Conservation (phyloP, 2,113 vertebrate genomes). For the Salminus brasiliensis region DNA sequence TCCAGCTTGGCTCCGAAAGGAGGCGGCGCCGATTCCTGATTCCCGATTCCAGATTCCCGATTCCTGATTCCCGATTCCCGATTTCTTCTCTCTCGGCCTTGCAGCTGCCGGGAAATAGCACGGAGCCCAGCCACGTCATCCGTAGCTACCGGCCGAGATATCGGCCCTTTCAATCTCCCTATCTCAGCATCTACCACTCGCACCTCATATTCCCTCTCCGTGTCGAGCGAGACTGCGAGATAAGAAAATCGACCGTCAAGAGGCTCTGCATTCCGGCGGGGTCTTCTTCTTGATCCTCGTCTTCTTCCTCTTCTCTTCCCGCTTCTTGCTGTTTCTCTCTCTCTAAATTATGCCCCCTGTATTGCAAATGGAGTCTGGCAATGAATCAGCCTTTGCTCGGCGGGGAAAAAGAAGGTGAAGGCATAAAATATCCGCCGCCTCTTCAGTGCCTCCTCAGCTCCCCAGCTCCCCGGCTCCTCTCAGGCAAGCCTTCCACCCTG, state of each 20-base stretch:
- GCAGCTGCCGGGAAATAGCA: constrained; percentile 34
- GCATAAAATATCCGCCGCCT: constrained; percentile 36
- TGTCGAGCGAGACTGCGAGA: constrained; percentile 21
- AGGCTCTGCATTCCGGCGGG: constrained; percentile 45
- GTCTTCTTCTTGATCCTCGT: constrained; percentile 28
- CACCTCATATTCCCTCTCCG: background rate
- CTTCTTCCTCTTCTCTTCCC: constrained; percentile 27
- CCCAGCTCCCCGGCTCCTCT: background rate
- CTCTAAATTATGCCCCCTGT: constrained; percentile 41
- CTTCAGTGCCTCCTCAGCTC: background rate
- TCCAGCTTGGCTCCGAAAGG: constrained; percentile 1
- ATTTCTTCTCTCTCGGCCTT: background rate
- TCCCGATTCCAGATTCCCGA: too few relatives aligned
- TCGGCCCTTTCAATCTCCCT: constrained; percentile 25
- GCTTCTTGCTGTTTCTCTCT: constrained; percentile 37
- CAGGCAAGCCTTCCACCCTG: constrained; percentile 38
- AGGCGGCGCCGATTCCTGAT: too few relatives aligned
- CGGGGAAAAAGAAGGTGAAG: constrained; percentile 2
- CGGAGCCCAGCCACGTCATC: constrained; percentile 4
- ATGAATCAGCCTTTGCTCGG: constrained; percentile 23
- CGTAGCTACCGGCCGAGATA: constrained; percentile 7
- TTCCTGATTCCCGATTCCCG: too few relatives aligned
- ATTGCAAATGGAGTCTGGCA: constrained; percentile 17
- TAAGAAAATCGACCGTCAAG: constrained; percentile 35
- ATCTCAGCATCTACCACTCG: constrained; percentile 38